Evolutionary conservation across 2,888 invertebrate genomes (phyloP).

Genomic region (Archips xylosteana): DNA sequence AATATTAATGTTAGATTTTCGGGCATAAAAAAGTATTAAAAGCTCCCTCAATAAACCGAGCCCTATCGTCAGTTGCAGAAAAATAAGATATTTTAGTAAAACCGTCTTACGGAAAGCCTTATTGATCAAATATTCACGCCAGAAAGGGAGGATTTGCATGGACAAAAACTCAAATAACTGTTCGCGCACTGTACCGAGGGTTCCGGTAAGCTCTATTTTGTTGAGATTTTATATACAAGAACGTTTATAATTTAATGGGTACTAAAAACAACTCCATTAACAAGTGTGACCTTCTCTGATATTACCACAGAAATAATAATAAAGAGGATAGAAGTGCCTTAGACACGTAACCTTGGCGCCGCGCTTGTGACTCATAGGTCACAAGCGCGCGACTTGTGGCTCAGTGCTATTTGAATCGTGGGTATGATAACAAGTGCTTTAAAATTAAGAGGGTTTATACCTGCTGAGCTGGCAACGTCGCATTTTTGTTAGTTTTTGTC

Average conservation of each 20-base stretch:
- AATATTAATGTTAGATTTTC: slow-evolving; percentile 30
- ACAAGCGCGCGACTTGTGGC: no score
- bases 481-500: no score
- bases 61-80: slow-evolving; percentile 49
- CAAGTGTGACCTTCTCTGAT: not conserved
- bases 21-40: slow-evolving; percentile 52
- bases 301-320: no score
- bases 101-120: slow-evolving; percentile 52
- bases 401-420: no score
- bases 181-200: slow-evolving; percentile 21
- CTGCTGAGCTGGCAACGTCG: no score
- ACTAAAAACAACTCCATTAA: not conserved
- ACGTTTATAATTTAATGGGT: slow-evolving; percentile 15
- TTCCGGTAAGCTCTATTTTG: slow-evolving; percentile 36
- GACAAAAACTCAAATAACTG: slow-evolving; percentile 45
- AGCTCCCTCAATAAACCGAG: slow-evolving; percentile 57
- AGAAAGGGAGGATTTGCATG: slow-evolving; percentile 48
- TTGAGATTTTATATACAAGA: slow-evolving; percentile 13
- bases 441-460: no score
- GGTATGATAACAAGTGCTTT: no score
- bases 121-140: slow-evolving; percentile 66
- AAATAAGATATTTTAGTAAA: slow-evolving; percentile 57
- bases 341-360: no score
- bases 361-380: no score
- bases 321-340: no score